A percentile compares a stretch with the other conserved stretches of the same genome.
phyloP scores from a whole-genome alignment of 2,888 invertebrate species.

The Villa cingulata region DNA sequence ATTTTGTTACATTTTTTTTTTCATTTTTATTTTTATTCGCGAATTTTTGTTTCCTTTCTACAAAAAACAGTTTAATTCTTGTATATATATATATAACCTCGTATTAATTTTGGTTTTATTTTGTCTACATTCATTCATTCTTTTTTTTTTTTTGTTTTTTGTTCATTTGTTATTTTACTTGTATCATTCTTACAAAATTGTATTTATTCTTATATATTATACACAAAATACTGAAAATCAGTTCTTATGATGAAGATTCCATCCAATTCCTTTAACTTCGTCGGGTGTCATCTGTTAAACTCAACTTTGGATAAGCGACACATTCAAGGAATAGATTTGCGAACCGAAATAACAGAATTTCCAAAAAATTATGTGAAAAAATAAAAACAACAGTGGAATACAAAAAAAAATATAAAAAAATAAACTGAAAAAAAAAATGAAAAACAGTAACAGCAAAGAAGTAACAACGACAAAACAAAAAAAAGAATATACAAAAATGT shows the following conservation, averaged over 20 bases:
- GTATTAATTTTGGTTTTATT: background rate
- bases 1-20: background rate
- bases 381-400: background rate
- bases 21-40: background rate
- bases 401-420: too few relatives aligned
- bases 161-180: background rate
- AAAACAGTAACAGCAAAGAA: background rate
- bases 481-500: background rate
- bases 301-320: conserved; percentile 7
- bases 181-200: background rate
- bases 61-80: too few relatives aligned
- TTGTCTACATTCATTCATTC: conserved; percentile 3
- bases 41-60: background rate
- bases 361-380: background rate
- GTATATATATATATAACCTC: background rate
- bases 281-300: conserved; percentile 8
- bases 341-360: background rate
- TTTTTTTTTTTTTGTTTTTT: background rate
- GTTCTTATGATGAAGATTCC: background rate
- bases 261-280: background rate
- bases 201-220: background rate
- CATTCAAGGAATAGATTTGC: conserved; percentile 3
- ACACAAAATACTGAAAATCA: background rate
- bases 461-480: background rate
- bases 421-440: too few relatives aligned